Conservation (phyloP, 2,113 vertebrate species). For the Barbus barbus region DNA sequence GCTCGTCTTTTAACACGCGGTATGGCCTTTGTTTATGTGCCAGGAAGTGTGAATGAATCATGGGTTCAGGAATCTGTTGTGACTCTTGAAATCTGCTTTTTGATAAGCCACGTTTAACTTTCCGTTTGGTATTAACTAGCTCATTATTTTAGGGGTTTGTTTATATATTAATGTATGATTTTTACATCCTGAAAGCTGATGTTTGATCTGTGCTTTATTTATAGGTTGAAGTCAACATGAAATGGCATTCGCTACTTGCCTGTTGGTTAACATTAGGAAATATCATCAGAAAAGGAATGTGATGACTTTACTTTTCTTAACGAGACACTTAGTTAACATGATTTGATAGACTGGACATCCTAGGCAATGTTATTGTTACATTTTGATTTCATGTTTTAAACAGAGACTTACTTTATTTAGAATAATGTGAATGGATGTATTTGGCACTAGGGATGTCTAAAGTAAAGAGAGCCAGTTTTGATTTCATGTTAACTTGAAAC, state of each 20-base stretch:
- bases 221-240: too few species aligned
- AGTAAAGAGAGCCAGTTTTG: neutral
- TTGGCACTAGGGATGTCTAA: neutral
- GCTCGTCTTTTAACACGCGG: conserved; percentile 19
- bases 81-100: conserved; percentile 26
- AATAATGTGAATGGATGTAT: neutral
- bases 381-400: neutral
- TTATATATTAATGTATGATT: neutral
- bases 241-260: too few species aligned
- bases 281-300: neutral
- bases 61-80: conserved; percentile 24
- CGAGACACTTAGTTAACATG: neutral
- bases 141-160: neutral
- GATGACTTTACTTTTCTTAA: too few species aligned
- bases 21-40: conserved; percentile 44
- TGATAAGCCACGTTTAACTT: neutral
- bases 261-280: neutral
- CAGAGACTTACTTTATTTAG: neutral
- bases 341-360: neutral
- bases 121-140: neutral
- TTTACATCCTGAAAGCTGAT: neutral
- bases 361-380: neutral
- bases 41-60: conserved; percentile 40
- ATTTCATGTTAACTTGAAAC: conserved; percentile 15
- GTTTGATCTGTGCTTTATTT: neutral